Evolutionary conservation across 2,888 invertebrate species (phyloP).

Genomic region (Poecilobothrus nobilitatus): DNA sequence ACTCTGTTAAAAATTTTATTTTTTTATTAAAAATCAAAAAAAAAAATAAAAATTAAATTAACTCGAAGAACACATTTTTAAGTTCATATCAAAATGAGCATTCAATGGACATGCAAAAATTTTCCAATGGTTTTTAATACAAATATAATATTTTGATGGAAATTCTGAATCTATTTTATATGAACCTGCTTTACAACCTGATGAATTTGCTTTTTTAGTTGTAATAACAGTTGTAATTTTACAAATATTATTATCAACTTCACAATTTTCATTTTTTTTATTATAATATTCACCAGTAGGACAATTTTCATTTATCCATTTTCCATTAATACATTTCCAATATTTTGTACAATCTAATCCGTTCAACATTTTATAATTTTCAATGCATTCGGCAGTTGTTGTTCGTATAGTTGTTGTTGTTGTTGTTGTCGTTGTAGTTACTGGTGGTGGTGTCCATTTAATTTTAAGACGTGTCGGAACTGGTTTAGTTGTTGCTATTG

Average conservation of each 20-base stretch:
- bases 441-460: background rate
- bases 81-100: background rate
- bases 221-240: background rate
- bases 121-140: background rate
- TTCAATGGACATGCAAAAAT: background rate
- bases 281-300: background rate
- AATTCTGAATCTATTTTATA: background rate
- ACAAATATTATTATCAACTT: background rate
- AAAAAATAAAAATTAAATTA: too few relatives aligned
- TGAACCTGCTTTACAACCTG: background rate
- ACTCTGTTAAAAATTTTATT: too few relatives aligned
- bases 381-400: background rate
- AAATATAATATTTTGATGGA: background rate
- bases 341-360: background rate
- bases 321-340: background rate
- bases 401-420: background rate
- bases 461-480: background rate
- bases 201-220: too few relatives aligned
- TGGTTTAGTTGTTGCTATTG: background rate
- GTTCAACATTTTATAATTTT: background rate
- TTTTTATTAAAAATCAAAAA: too few relatives aligned
- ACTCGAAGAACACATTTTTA: background rate
- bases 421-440: background rate
- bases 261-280: background rate
- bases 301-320: background rate